Base-by-base conservation (phyloP, 1,140 invertebrate species). In the Argopecten irradians region DNA sequence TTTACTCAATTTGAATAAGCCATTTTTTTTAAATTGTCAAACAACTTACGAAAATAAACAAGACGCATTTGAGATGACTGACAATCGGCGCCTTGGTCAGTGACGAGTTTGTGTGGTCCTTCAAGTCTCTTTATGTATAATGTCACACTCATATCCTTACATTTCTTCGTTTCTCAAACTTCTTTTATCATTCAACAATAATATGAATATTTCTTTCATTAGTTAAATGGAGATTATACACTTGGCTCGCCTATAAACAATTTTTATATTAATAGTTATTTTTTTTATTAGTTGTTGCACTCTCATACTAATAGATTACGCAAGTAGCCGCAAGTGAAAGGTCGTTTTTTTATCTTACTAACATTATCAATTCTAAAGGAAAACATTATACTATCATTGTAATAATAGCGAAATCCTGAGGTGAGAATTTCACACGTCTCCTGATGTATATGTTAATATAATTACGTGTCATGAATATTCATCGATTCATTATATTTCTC, bases 1-100 rank as follows among this genome's bases (percentile, higher is more conserved):
- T 71, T 71, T 71, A n/a, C 19, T 28, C n/a, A 71, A 71, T 71
- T 71, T 71, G 55, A 71, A 71, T 71, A 71, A 71, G 55, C 16
- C 55, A 71, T 71, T 71, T 71, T 71, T n/a, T 71, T 71, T 71
- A 71, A 71, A 71, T 71, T 71, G 55, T 71, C 55, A 71, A 71
- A 71, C 5, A 28, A n/a, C 55, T 71, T 71, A 71, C 55, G 55
- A 71, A 71, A 71, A 71, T 71, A 71, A 71, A 71, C 55, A 71
- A 71, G 5, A 28, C n/a, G n/a, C 28, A n/a, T 28, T 28, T 5
- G 7, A 71, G 1, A n/a, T 28, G 55, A 11, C 55, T 71, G 55
- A 71, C 55, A 71, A 71, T 28, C 28, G 55, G 55, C 55, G 55
- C 55, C 55, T 71, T n/a, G 1, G 8, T 71, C n/a, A 71, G 55